These are phyloP conservation scores for Edolisoma coerulescens DNA, from an alignment of 2,113 vertebrate genomes.

Conservation along the genomic window DNA sequence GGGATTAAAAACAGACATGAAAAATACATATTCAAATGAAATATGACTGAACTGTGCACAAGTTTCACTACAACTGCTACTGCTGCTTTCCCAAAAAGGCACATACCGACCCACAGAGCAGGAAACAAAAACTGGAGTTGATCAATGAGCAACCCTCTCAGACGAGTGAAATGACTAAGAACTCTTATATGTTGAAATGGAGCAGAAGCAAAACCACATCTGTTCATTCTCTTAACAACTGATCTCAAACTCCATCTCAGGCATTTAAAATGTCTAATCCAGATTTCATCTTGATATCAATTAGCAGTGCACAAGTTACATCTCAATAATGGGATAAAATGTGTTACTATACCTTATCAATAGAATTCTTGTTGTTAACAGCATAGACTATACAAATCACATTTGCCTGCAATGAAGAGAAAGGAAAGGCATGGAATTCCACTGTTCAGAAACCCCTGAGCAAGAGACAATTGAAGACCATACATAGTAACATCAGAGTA, in stretches of 20 bases:
- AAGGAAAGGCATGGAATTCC: background rate
- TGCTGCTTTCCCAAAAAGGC: background rate
- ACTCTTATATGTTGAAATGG: background rate
- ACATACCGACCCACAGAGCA: background rate
- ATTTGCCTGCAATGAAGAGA: conserved; percentile 85
- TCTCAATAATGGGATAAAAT: background rate
- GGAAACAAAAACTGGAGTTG: background rate
- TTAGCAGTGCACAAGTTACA: background rate
- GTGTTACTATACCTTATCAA: conserved; percentile 87
- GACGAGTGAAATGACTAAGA: background rate
- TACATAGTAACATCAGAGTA: background rate
- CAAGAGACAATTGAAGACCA: background rate
- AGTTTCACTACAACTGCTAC: background rate
- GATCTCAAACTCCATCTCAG: background rate
- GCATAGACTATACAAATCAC: conserved; percentile 99
- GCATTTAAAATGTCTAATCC: background rate
- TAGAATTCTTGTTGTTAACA: conserved; percentile 98
- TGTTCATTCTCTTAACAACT: background rate
- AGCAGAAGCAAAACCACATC: background rate
- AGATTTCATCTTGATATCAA: background rate
- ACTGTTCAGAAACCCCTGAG: background rate
- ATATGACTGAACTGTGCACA: background rate
- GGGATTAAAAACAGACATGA: conserved; percentile 13
- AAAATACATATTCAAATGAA: background rate
- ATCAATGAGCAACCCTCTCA: background rate